Evolutionary conservation across 2,113 vertebrate genomes (phyloP), one percentile per base, ranked within the genome.

Genomic region (Coryphaenoides rupestris): DNA sequence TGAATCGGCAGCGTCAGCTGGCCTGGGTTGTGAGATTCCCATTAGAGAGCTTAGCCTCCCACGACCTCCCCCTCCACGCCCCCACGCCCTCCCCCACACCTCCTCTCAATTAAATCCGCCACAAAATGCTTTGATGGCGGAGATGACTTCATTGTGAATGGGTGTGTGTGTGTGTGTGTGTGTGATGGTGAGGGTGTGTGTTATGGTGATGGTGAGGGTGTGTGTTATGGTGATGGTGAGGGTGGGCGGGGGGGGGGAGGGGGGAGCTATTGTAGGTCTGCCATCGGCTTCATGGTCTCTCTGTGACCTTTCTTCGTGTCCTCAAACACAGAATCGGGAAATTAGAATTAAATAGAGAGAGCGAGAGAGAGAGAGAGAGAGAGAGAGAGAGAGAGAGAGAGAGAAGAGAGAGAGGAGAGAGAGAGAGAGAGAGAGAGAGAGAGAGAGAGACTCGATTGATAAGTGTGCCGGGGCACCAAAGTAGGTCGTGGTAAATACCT

Each of bases 91-190:
- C 28, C 28, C 28, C n/a, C n/a, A n/a, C n/a, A 7, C 56, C 71
- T 13, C 63, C 62, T 84, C 76, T 84, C 82, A 84, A 83, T 86
- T 86, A 84, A 80, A 84, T 75, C 80, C 80, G 77, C 71, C 72
- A 73, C 72, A 54, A 73, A 81, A 76, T 63, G 69, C 77, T 81
- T 80, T 77, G 80, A 87, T 79, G 75, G 77, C 63, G 65, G 68
- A 73, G 66, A 74, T 76, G 68, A 68, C 72, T 63, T 63, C 50
- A 13, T 81, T 62, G 63, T 82, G 80, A 83, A 82, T 83, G 67
- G 73, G 76, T 73, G 58, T 74, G 78, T 63, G 56, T 23, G 63
- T 82, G 80, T 83, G 81, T 83, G 67, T 75, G 76, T 73, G 58
- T 74, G 78, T 63, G 56, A 21, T 5, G 5, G 28, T 33, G 28